A percentile compares a stretch with the other conserved stretches of the same genome.
phyloP scores from a whole-genome alignment of 2,113 vertebrate species.

The Eptesicus fuscus region DNA sequence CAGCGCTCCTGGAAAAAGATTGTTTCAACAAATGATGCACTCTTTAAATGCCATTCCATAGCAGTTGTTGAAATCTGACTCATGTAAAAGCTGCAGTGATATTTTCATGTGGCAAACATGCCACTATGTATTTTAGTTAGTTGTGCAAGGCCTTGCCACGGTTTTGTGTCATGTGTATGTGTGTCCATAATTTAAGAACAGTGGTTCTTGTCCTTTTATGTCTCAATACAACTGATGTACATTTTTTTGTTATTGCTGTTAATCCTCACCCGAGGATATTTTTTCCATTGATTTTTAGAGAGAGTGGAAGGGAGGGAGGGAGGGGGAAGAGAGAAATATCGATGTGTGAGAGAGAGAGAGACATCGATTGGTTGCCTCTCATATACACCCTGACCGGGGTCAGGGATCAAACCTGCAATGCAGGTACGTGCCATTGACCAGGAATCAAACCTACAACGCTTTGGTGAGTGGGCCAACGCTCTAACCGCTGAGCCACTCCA shows the following conservation, averaged over 20 bases:
- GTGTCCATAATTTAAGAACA: not conserved
- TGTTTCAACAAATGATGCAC: not conserved
- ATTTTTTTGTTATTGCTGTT: not conserved
- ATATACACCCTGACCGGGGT: too few species aligned
- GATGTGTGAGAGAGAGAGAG: too few species aligned
- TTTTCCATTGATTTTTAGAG: too few species aligned
- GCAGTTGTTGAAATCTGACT: conserved; percentile 8
- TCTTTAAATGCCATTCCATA: not conserved
- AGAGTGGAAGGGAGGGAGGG: too few species aligned
- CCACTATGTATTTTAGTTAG: not conserved
- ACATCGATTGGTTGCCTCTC: too few species aligned
- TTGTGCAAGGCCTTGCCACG: not conserved
- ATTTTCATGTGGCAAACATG: not conserved
- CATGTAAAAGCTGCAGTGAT: not conserved
- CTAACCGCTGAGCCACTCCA: too few species aligned
- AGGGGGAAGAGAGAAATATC: too few species aligned
- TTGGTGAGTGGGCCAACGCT: too few species aligned
- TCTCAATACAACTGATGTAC: not conserved
- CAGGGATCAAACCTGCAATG: too few species aligned
- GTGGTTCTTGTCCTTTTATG: not conserved
- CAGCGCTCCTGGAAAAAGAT: not conserved
- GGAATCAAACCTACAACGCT: too few species aligned
- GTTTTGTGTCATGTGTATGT: not conserved
- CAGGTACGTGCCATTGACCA: too few species aligned
- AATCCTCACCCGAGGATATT: too few species aligned